Percentiles rank a stretch among this genome's conserved stretches.
Evolutionary conservation across 2,888 invertebrate species (phyloP).

Genomic region (Rapana venosa): DNA sequence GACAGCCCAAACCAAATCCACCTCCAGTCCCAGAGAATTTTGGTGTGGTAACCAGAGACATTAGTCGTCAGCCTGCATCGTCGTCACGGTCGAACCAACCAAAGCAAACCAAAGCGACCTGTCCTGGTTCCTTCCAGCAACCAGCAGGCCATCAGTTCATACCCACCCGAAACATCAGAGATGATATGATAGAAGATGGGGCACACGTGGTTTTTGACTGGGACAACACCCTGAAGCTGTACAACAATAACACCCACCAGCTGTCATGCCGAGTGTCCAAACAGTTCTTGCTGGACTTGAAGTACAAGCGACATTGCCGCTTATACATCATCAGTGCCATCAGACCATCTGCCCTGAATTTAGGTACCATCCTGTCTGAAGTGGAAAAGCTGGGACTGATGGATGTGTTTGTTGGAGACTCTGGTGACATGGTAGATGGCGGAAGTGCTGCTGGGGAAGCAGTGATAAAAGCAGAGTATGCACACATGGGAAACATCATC

Average conservation of each 20-base stretch:
- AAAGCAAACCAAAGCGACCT: no score
- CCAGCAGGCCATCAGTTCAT: not conserved
- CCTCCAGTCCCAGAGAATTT: not conserved
- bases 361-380: constrained; percentile 58
- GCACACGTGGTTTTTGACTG: constrained; percentile 57
- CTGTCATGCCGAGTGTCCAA: constrained; percentile 50
- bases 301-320: constrained; percentile 48
- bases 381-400: constrained; percentile 53
- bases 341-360: constrained; percentile 54
- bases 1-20: not conserved
- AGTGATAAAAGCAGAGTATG: constrained; percentile 47
- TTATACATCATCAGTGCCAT: constrained; percentile 61
- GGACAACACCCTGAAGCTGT: constrained; percentile 60
- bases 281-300: constrained; percentile 46
- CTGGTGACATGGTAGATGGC: constrained; percentile 5
- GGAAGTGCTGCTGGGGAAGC: constrained; percentile 35
- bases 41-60: not conserved
- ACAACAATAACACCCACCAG: constrained; percentile 43
- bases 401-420: constrained; percentile 47
- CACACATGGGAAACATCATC: constrained; percentile 55
- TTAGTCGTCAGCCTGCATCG: not conserved
- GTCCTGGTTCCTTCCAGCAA: no score
- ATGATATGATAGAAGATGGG: constrained; percentile 29
- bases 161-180: not conserved
- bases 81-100: not conserved